Percentiles rank a stretch among this genome's conserved stretches.
These are phyloP conservation scores for Nephrotoma guestfalica DNA, from an alignment of 2,888 invertebrate species.

Conservation along the genomic window DNA sequence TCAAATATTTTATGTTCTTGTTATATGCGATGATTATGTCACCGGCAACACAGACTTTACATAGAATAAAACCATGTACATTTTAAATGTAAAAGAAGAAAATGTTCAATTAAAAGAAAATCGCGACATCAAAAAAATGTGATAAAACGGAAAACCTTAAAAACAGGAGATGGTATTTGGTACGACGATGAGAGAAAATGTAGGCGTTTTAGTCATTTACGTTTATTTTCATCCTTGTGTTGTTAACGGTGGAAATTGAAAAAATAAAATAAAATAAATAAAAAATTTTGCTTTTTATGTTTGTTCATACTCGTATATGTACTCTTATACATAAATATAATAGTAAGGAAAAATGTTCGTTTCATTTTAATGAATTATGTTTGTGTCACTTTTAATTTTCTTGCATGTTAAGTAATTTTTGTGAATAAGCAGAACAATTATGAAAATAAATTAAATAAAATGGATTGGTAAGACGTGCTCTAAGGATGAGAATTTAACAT, in stretches of 20 bases:
- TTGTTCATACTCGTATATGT: neutral
- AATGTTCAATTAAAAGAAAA: neutral
- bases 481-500: too few relatives aligned
- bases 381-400: neutral
- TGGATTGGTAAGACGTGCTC: too few relatives aligned
- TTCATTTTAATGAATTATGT: neutral
- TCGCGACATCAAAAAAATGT: neutral
- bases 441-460: too few relatives aligned
- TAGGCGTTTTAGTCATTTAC: neutral
- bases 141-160: neutral
- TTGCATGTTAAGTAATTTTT: neutral
- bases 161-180: neutral
- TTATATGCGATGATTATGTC: neutral
- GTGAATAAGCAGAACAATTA: neutral
- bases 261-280: neutral
- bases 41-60: neutral
- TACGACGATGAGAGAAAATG: neutral
- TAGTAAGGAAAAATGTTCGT: neutral
- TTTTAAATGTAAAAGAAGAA: neutral
- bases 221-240: neutral
- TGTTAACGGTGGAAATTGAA: neutral
- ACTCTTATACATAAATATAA: neutral
- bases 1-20: neutral
- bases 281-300: neutral
- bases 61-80: neutral